phyloP scores from a whole-genome alignment of 2,888 invertebrate species.

The Stegana nigrithorax region DNA sequence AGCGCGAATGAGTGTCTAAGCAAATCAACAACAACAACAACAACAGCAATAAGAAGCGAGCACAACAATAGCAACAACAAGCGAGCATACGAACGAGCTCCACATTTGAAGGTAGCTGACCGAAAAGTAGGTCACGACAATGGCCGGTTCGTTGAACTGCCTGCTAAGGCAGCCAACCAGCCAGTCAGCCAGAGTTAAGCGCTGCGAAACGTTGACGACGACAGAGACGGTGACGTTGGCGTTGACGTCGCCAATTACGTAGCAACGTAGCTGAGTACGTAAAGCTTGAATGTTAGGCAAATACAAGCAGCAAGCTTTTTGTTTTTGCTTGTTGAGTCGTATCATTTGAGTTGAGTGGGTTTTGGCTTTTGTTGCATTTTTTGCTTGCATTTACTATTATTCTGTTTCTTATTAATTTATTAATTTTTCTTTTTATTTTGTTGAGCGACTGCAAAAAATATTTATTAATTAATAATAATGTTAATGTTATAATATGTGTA shows the following conservation, averaged over 20 bases:
- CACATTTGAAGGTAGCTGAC: slow-evolving; percentile 69
- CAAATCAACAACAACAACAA: not conserved
- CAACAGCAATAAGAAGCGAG: too few relatives aligned
- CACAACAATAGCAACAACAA: too few relatives aligned
- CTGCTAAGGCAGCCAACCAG: slow-evolving; percentile 31
- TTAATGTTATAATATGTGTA: too few relatives aligned
- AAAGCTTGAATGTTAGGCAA: too few relatives aligned
- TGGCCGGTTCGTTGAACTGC: slow-evolving; percentile 69
- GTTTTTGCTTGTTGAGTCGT: too few relatives aligned
- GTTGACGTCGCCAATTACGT: slow-evolving; percentile 15
- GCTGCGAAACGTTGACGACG: not conserved
- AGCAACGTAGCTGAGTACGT: slow-evolving; percentile 45
- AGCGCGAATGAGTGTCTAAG: not conserved
- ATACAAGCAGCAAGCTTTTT: too few relatives aligned
- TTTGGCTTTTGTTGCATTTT: too few relatives aligned
- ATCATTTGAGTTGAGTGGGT: too few relatives aligned
- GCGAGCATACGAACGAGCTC: slow-evolving; percentile 53
- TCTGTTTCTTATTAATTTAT: slow-evolving; percentile 11
- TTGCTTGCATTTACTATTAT: too few relatives aligned
- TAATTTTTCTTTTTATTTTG: too few relatives aligned
- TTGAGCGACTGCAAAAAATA: too few relatives aligned
- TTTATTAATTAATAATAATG: too few relatives aligned
- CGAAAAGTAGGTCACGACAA: slow-evolving; percentile 70
- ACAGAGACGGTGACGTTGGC: not conserved
- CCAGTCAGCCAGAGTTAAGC: slow-evolving; percentile 26